Conservation (phyloP, 2,797 vertebrate genomes). For the Cirrhinus molitorella region DNA sequence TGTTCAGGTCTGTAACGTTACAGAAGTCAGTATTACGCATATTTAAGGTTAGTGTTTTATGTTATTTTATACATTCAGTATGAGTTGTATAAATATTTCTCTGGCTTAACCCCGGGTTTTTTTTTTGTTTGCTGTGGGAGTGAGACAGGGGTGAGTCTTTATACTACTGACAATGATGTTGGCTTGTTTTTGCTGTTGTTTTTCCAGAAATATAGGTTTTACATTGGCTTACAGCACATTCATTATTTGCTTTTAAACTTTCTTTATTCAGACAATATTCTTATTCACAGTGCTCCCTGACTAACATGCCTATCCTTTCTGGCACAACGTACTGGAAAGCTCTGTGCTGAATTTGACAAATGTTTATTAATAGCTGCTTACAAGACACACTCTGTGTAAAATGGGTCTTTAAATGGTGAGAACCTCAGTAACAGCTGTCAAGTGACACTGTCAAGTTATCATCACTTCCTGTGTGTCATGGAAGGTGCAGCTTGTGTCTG, state of each 20-base stretch:
- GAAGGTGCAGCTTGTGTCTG: background rate
- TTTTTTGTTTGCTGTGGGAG: constrained; percentile 21
- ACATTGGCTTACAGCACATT: background rate
- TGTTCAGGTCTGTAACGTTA: background rate
- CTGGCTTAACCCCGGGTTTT: constrained; percentile 1
- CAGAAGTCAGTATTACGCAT: background rate
- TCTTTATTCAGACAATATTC: background rate
- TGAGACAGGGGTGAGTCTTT: background rate
- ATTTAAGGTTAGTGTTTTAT: background rate
- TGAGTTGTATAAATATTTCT: background rate
- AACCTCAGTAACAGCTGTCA: constrained; percentile 1
- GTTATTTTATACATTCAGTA: background rate
- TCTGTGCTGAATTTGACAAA: background rate
- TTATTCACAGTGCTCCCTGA: background rate
- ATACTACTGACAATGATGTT: background rate
- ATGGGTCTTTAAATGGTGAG: background rate
- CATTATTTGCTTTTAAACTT: background rate
- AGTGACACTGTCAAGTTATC: background rate
- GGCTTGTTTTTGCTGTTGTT: background rate
- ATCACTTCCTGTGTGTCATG: constrained; percentile 12
- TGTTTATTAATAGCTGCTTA: background rate
- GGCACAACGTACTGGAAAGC: background rate
- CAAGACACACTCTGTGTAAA: background rate
- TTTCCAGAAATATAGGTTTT: background rate
- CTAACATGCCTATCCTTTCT: background rate